Percentiles rank a stretch among this genome's conserved stretches.
Conservation (phyloP, 2,888 invertebrate genomes). For the Plemyria rubiginata region DNA sequence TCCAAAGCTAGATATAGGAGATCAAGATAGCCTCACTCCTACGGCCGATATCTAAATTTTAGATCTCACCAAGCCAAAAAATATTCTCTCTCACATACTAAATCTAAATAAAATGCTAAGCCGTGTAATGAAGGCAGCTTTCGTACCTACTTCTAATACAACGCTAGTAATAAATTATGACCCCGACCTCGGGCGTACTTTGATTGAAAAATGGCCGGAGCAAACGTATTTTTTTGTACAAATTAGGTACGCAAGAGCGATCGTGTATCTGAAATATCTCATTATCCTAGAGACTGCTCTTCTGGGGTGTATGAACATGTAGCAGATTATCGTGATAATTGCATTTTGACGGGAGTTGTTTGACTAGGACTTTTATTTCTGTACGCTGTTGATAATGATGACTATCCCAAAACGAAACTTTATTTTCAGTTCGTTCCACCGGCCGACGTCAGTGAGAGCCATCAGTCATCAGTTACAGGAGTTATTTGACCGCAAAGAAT, state of each 20-base stretch:
- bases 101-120: slow-evolving; percentile 20
- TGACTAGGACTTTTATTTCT: no score
- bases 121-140: slow-evolving; percentile 11
- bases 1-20: no score
- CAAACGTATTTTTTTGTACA: slow-evolving; percentile 13
- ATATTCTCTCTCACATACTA: slow-evolving; percentile 11
- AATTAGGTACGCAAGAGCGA: slow-evolving; percentile 14
- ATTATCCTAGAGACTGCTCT: slow-evolving; percentile 13
- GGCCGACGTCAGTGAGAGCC: not conserved
- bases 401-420: not conserved
- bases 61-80: slow-evolving; percentile 13
- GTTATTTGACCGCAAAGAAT: slow-evolving; percentile 13
- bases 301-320: not conserved
- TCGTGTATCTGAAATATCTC: slow-evolving; percentile 14
- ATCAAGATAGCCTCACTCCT: no score
- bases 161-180: slow-evolving; percentile 19
- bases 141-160: slow-evolving; percentile 15
- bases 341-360: not conserved
- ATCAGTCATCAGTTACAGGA: slow-evolving; percentile 11
- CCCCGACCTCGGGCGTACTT: slow-evolving; percentile 17
- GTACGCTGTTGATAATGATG: not conserved
- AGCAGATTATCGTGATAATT: not conserved
- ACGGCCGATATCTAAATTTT: not conserved
- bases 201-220: slow-evolving; percentile 22
- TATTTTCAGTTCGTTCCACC: not conserved